A percentile compares a stretch with the other conserved stretches of the same genome.
These are phyloP conservation scores for Zoroaster sp. DNA, from an alignment of 53 echinoderm and acorn worm genomes.

Conservation along the genomic window DNA sequence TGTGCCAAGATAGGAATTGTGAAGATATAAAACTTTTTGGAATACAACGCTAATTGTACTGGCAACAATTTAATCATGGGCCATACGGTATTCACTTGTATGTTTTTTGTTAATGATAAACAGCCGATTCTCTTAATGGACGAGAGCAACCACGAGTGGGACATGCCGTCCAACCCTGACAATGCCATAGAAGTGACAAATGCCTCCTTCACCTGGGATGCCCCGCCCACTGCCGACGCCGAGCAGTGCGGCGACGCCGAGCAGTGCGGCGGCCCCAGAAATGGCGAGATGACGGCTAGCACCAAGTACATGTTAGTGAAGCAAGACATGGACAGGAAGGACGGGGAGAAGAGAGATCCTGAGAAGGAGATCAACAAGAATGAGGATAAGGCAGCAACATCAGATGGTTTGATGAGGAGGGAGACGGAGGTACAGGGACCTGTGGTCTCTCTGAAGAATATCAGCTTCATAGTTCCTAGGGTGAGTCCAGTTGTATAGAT, in stretches of 20 bases:
- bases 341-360: neutral
- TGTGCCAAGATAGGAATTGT: too few species aligned
- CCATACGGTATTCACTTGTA: neutral
- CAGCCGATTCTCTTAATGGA: slow-evolving; percentile 69
- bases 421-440: neutral
- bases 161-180: slow-evolving; percentile 41
- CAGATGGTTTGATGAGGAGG: slow-evolving; percentile 3
- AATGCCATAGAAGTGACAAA: slow-evolving; percentile 63
- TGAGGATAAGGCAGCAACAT: neutral
- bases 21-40: too few species aligned
- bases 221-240: neutral
- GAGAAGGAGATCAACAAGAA: neutral
- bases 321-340: neutral
- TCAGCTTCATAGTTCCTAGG: slow-evolving; percentile 59
- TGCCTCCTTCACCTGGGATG: slow-evolving; percentile 66
- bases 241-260: neutral
- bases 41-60: too few species aligned
- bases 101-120: neutral
- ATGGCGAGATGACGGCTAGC: neutral
- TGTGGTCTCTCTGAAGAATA: slow-evolving; percentile 45
- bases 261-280: neutral
- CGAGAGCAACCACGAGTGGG: slow-evolving; percentile 41
- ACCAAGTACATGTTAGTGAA: slow-evolving; percentile 12
- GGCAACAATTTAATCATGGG: too few species aligned
- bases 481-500: too few species aligned